Conservation (phyloP, 2,113 vertebrate genomes). For the Oncorhynchus gorbuscha region DNA sequence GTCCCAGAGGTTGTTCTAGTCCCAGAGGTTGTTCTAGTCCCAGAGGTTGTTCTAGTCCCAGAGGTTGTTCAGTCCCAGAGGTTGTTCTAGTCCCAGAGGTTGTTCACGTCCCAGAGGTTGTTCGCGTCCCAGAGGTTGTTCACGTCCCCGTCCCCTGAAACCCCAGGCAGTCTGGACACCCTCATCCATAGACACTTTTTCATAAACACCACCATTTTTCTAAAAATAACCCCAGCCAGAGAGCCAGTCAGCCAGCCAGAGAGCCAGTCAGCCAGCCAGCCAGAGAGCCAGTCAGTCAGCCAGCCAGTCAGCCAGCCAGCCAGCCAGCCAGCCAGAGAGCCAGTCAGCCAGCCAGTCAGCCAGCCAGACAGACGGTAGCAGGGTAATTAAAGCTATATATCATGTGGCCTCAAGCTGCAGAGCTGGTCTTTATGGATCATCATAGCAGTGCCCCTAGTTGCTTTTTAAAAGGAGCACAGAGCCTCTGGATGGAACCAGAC, state of each 20-base stretch:
- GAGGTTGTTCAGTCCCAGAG: too few species aligned
- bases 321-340: background rate
- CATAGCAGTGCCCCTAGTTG: conserved; percentile 25
- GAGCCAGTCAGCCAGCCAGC: too few species aligned
- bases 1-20: conserved; percentile 10
- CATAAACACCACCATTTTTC: background rate
- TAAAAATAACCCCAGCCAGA: conserved; percentile 3
- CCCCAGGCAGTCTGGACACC: background rate
- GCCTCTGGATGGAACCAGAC: conserved; percentile 15
- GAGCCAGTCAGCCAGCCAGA: too few species aligned
- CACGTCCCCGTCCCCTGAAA: background rate
- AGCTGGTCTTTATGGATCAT: conserved; percentile 52
- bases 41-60: background rate
- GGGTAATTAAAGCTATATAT: conserved; percentile 45
- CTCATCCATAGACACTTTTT: background rate
- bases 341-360: accelerated
- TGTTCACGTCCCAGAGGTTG: too few species aligned
- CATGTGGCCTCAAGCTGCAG: conserved; percentile 55
- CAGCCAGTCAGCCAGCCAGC: too few species aligned
- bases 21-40: conserved; percentile 14
- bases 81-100: too few species aligned
- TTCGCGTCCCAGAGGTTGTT: too few species aligned
- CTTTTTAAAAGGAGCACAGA: conserved; percentile 29
- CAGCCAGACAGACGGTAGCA: too few species aligned
- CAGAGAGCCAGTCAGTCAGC: too few species aligned